Conservation (phyloP, 2,113 vertebrate genomes). For the Amphiprion percula region DNA sequence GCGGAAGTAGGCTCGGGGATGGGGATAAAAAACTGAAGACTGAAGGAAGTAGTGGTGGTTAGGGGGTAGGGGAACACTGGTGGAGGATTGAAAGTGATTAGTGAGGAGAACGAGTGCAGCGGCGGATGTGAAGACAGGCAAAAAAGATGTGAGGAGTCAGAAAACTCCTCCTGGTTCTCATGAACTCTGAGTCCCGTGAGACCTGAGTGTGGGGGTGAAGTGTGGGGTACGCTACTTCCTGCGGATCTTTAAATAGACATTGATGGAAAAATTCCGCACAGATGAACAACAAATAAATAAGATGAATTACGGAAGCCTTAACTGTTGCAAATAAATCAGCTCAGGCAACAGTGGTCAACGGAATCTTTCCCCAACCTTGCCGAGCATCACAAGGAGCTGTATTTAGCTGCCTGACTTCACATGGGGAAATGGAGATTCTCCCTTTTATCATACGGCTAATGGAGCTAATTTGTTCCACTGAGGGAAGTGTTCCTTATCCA, state of each 20-base stretch:
- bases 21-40: constrained; percentile 10
- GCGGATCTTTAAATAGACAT: constrained; percentile 68
- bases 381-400: constrained; percentile 30
- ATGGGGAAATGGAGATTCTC: constrained; percentile 62
- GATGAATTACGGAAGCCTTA: constrained; percentile 1
- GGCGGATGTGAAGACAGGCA: constrained; percentile 56
- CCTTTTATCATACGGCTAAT: constrained; percentile 75
- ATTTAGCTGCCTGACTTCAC: constrained; percentile 66
- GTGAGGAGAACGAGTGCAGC: constrained; percentile 18
- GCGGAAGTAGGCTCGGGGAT: constrained; percentile 12
- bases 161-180: constrained; percentile 73
- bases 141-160: constrained; percentile 38
- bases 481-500: constrained; percentile 71
- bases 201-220: constrained; percentile 59
- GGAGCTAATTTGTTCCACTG: constrained; percentile 80
- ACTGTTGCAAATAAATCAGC: constrained; percentile 49
- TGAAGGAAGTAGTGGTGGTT: constrained; percentile 18
- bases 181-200: constrained; percentile 73
- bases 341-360: constrained; percentile 44
- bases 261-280: constrained; percentile 67
- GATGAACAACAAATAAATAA: constrained; percentile 21
- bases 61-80: not conserved
- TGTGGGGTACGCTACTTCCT: constrained; percentile 68
- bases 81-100: constrained; percentile 42
- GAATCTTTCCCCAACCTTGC: constrained; percentile 26